Percentiles rank a stretch among this genome's conserved stretches.
These are phyloP conservation scores for Ctenicera cuprea DNA, from an alignment of 2,888 invertebrate genomes.

Conservation along the genomic window DNA sequence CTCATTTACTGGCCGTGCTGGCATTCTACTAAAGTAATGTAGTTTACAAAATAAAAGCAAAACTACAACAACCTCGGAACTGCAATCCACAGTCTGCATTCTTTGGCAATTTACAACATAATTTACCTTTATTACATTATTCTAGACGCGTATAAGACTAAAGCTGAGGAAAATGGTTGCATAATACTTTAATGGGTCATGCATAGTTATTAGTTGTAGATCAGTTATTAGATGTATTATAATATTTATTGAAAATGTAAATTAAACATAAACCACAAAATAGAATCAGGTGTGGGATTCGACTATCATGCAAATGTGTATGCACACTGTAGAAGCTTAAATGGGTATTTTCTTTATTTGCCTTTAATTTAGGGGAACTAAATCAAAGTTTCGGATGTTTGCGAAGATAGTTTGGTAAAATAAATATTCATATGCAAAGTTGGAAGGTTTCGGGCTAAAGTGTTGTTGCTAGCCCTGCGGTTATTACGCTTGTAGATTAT, in stretches of 20 bases:
- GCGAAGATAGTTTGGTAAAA: background rate
- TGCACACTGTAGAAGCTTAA: too few relatives aligned
- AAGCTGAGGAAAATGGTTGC: background rate
- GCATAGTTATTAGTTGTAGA: too few relatives aligned
- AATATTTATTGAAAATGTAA: too few relatives aligned
- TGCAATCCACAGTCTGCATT: slow-evolving; percentile 16
- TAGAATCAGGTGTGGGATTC: too few relatives aligned
- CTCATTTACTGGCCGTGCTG: background rate
- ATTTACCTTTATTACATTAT: slow-evolving; percentile 19
- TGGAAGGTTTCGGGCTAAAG: background rate
- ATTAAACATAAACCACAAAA: too few relatives aligned
- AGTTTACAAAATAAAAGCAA: slow-evolving; percentile 4
- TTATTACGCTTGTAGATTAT: slow-evolving; percentile 26
- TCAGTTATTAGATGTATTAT: too few relatives aligned
- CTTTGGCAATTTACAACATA: slow-evolving; percentile 17
- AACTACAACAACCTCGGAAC: slow-evolving; percentile 19
- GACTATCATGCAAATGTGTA: too few relatives aligned
- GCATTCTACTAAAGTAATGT: slow-evolving; percentile 3
- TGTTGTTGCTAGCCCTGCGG: slow-evolving; percentile 21
- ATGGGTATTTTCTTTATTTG: too few relatives aligned
- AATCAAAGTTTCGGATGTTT: too few relatives aligned
- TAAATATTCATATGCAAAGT: slow-evolving; percentile 13
- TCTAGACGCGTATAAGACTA: background rate
- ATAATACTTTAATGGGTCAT: too few relatives aligned
- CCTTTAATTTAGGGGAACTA: too few relatives aligned